Conservation (phyloP, 2,888 invertebrate genomes). For the Eupelmus urozonus region DNA sequence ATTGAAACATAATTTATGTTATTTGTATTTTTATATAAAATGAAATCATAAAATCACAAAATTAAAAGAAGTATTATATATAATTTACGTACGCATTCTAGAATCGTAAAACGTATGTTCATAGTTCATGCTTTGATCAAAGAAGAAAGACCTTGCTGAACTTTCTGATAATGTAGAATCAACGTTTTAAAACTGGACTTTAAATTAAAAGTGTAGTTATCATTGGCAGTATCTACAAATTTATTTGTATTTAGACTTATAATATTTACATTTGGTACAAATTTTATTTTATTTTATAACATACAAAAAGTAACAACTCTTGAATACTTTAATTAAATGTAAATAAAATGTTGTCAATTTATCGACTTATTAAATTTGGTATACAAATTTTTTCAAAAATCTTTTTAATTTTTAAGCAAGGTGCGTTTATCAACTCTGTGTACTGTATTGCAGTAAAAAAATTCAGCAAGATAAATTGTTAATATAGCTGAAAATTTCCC, state of each 20-base stretch:
- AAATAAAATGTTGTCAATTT: conserved; percentile 37
- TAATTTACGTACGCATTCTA: not conserved
- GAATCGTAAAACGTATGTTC: not conserved
- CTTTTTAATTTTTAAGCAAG: conserved; percentile 33
- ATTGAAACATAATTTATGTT: not conserved
- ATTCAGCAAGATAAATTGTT: conserved; percentile 40
- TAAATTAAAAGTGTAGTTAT: conserved; percentile 45
- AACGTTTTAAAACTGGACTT: conserved; percentile 26
- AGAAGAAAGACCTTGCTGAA: conserved; percentile 15
- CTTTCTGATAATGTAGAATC: conserved; percentile 17
- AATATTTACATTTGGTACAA: conserved; percentile 60
- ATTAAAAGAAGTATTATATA: not conserved
- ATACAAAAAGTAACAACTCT: conserved; percentile 53
- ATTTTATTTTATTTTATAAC: conserved; percentile 58
- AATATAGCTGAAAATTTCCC: conserved; percentile 39
- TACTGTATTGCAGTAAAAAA: conserved; percentile 34
- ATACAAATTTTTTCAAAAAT: conserved; percentile 43
- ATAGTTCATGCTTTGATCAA: conserved; percentile 2
- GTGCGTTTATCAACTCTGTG: conserved; percentile 49
- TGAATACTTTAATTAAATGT: conserved; percentile 42
- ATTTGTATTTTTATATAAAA: no score
- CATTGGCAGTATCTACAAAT: conserved; percentile 59
- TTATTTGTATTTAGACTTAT: conserved; percentile 43
- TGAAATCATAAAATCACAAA: conserved; percentile 9
- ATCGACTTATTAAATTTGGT: conserved; percentile 18